Evolutionary conservation across 2,797 vertebrate genomes (phyloP).

Genomic region (Enteromius mattozi): DNA sequence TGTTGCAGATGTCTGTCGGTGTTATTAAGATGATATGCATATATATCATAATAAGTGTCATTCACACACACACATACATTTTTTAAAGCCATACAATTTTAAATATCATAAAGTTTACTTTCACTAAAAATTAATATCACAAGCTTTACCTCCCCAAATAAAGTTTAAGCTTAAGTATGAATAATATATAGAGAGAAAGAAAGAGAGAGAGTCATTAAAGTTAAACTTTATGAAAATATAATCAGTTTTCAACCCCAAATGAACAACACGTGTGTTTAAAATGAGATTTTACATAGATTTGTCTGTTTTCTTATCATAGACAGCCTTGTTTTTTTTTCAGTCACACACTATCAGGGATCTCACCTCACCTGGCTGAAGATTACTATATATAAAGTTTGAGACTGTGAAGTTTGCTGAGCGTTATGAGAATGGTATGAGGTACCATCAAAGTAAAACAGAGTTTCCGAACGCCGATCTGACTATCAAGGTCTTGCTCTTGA

Average conservation of each 20-base stretch:
- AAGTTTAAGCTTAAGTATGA: too few relatives aligned
- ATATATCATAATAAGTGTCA: not conserved
- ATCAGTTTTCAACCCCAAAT: not conserved
- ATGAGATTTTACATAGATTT: not conserved
- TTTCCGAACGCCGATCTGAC: constrained; percentile 17
- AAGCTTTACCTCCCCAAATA: too few relatives aligned
- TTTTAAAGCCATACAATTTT: not conserved
- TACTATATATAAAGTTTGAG: not conserved
- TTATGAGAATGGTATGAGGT: constrained; percentile 7
- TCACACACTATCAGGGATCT: not conserved
- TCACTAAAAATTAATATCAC: too few relatives aligned
- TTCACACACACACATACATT: not conserved
- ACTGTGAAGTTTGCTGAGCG: constrained; percentile 4
- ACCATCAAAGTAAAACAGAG: constrained; percentile 34
- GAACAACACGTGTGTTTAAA: too few relatives aligned
- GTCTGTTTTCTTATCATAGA: too few relatives aligned
- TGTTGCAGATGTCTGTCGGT: not conserved
- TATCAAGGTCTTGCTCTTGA: constrained; percentile 23
- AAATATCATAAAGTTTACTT: too few relatives aligned
- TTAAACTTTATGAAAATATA: not conserved
- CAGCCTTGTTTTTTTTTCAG: not conserved
- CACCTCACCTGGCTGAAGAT: not conserved
- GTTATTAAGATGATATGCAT: too few relatives aligned
- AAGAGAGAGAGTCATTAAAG: not conserved
- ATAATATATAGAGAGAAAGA: too few relatives aligned